Conservation (phyloP, 1,140 invertebrate genomes). For the Euura lappo region DNA sequence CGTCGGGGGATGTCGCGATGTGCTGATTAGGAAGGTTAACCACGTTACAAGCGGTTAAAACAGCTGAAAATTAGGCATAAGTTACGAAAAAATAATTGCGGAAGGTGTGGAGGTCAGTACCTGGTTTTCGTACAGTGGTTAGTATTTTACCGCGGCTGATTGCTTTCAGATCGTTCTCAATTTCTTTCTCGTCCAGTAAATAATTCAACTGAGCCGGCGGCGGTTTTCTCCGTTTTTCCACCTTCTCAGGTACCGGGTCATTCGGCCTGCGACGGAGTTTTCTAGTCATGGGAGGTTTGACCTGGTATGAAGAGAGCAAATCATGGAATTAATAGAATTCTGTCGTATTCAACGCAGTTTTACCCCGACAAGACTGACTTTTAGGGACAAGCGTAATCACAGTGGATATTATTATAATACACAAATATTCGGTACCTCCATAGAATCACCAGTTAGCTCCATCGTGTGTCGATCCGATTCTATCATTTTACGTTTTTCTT, state of each 20-base stretch:
- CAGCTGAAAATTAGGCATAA: slow-evolving; percentile 41
- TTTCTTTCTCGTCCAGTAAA: slow-evolving; percentile 86
- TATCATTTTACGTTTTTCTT: slow-evolving; percentile 89
- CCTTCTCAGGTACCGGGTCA: slow-evolving; percentile 84
- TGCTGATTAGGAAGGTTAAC: slow-evolving; percentile 53
- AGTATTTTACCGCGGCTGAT: slow-evolving; percentile 74
- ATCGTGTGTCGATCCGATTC: slow-evolving; percentile 86
- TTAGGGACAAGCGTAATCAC: too few species aligned
- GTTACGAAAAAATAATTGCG: slow-evolving; percentile 10
- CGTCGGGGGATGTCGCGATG: slow-evolving; percentile 48
- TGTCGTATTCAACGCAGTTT: neutral
- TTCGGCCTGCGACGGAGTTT: slow-evolving; percentile 91
- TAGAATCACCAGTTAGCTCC: slow-evolving; percentile 87
- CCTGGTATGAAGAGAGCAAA: slow-evolving; percentile 47
- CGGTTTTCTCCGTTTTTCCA: slow-evolving; percentile 82
- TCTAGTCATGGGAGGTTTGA: slow-evolving; percentile 79
- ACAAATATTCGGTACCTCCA: slow-evolving; percentile 67
- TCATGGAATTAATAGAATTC: neutral
- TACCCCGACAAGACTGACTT: too few species aligned
- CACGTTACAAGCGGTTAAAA: slow-evolving; percentile 56
- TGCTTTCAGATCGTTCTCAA: slow-evolving; percentile 85
- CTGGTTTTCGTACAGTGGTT: slow-evolving; percentile 61
- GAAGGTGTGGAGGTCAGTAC: slow-evolving; percentile 34
- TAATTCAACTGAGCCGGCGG: slow-evolving; percentile 85
- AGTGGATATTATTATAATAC: slow-evolving; percentile 10